phyloP scores from a whole-genome alignment of 2,888 invertebrate species.

The Barypeithes pellucidus region DNA sequence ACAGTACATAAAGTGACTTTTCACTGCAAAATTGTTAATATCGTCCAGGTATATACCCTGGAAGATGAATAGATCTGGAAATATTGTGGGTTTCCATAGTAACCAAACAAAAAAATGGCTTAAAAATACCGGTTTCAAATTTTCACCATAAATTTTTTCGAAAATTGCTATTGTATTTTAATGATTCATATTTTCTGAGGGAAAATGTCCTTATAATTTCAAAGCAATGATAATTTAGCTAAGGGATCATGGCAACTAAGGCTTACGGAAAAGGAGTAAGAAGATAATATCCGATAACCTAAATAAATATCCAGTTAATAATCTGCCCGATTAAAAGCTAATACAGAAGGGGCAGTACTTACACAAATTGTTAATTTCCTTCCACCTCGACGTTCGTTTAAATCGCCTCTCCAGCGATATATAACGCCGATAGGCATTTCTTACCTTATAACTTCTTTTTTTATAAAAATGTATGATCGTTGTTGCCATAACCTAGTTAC shows the following conservation, averaged over 20 bases:
- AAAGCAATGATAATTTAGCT: too few relatives aligned
- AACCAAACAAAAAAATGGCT: too few relatives aligned
- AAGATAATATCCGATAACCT: neutral
- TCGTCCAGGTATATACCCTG: too few relatives aligned
- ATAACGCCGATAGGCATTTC: conserved; percentile 16
- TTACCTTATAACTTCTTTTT: conserved; percentile 2
- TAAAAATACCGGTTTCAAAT: too few relatives aligned
- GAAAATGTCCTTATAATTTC: too few relatives aligned
- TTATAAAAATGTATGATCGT: neutral
- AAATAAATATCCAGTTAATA: conserved; percentile 19
- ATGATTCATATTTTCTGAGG: too few relatives aligned
- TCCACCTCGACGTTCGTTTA: conserved; percentile 15
- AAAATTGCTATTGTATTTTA: too few relatives aligned
- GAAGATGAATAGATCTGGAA: too few relatives aligned
- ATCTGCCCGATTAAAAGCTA: conserved; percentile 18
- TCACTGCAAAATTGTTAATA: too few relatives aligned
- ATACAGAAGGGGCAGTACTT: conserved; percentile 23
- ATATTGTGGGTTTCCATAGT: too few relatives aligned
- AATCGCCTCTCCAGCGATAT: conserved; percentile 5
- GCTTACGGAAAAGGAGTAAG: neutral
- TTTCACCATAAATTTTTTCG: too few relatives aligned
- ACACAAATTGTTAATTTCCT: conserved; percentile 21
- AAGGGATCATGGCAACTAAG: neutral
- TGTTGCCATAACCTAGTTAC: neutral
- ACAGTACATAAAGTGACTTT: too few relatives aligned